Evolutionary conservation across 2,113 vertebrate genomes (phyloP).

Genomic region (Athene noctua): DNA sequence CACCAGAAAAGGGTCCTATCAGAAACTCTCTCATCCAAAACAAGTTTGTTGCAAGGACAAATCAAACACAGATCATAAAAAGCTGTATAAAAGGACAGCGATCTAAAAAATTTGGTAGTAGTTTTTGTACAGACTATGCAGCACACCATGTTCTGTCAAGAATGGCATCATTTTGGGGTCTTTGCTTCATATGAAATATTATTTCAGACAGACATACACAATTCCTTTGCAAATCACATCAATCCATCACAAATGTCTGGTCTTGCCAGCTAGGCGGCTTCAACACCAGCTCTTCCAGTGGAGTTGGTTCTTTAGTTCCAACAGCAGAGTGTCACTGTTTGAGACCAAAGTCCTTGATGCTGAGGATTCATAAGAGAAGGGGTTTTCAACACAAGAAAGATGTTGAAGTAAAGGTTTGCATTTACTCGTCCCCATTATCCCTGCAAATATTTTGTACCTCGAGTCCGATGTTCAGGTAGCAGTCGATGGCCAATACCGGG

Average conservation of each 20-base stretch:
- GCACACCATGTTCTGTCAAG: background rate
- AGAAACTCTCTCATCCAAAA: background rate
- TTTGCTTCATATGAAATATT: background rate
- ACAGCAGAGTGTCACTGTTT: background rate
- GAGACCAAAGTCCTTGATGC: background rate
- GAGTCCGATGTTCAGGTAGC: slow-evolving; percentile 93
- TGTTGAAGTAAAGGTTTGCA: background rate
- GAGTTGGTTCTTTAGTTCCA: background rate
- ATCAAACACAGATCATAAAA: background rate
- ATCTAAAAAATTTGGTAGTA: background rate
- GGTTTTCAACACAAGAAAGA: background rate
- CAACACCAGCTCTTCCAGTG: background rate
- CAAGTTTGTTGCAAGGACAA: background rate
- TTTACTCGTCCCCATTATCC: background rate
- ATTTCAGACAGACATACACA: background rate
- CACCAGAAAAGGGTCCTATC: background rate
- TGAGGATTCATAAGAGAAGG: background rate
- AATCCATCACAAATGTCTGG: background rate
- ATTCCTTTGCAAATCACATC: background rate
- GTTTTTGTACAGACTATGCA: background rate
- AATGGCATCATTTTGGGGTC: rapidly evolving
- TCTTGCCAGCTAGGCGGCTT: background rate
- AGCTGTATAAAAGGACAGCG: background rate
- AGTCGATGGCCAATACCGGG: slow-evolving; percentile 92
- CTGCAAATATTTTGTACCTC: slow-evolving; percentile 78